phyloP scores from a whole-genome alignment of 1,140 invertebrate species.

The Potamilus streckersoni region DNA sequence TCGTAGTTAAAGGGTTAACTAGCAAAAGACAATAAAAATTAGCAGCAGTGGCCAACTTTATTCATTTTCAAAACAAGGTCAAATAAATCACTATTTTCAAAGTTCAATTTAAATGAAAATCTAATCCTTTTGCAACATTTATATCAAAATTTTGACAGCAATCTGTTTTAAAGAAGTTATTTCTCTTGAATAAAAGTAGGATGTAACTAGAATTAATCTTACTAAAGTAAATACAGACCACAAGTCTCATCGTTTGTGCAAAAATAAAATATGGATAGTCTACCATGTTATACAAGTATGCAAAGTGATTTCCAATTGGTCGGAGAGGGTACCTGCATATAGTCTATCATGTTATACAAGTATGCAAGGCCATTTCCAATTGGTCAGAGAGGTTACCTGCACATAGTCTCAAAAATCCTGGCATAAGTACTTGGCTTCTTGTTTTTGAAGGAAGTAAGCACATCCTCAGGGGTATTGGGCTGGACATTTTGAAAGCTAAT shows the following conservation, averaged over 20 bases:
- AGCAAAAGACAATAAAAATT: too few relatives aligned
- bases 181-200: too few relatives aligned
- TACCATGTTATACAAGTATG: neutral
- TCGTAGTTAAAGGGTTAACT: too few relatives aligned
- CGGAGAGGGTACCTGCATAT: constrained; percentile 71
- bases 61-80: too few relatives aligned
- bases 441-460: constrained; percentile 96
- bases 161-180: too few relatives aligned
- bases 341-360: constrained; percentile 69
- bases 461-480: constrained; percentile 95
- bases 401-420: constrained; percentile 91
- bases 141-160: too few relatives aligned
- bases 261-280: neutral
- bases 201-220: too few relatives aligned
- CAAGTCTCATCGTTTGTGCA: neutral
- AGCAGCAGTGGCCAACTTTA: too few relatives aligned
- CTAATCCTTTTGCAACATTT: too few relatives aligned
- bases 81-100: too few relatives aligned
- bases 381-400: constrained; percentile 67
- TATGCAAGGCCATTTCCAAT: neutral
- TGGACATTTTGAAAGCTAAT: constrained; percentile 92
- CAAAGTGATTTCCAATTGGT: neutral
- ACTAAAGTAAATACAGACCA: neutral
- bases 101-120: too few relatives aligned
- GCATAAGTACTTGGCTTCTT: constrained; percentile 97